A percentile compares a stretch with the other conserved stretches of the same genome.
These are phyloP conservation scores for Synergus laeviventris DNA, from an alignment of 2,888 invertebrate species.

Conservation along the genomic window DNA sequence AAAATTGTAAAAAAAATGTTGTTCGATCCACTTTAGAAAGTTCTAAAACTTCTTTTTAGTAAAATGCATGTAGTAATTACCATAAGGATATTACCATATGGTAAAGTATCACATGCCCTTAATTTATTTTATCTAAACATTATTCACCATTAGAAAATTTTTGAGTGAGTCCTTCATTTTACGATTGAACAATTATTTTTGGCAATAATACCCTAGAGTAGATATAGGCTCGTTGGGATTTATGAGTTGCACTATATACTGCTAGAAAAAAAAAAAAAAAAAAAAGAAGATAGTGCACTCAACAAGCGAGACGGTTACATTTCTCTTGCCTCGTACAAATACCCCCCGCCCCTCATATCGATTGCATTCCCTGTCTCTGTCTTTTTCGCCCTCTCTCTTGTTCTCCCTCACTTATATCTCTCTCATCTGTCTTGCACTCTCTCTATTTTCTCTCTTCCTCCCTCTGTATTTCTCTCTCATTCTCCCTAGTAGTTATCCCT, in stretches of 20 bases:
- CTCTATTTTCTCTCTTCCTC: constrained; percentile 1
- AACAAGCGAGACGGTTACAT: constrained; percentile 40
- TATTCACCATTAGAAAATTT: neutral
- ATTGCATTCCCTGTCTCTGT: constrained; percentile 30
- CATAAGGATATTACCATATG: too few relatives aligned
- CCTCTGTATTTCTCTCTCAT: constrained; percentile 32
- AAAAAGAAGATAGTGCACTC: constrained; percentile 35
- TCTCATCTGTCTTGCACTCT: constrained; percentile 29
- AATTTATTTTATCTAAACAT: too few relatives aligned
- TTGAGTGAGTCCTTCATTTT: neutral
- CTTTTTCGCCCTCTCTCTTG: constrained; percentile 39
- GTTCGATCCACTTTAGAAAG: too few relatives aligned
- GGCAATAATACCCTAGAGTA: constrained; percentile 35
- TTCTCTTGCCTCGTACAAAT: constrained; percentile 37
- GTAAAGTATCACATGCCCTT: too few relatives aligned
- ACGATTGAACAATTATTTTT: constrained; percentile 26
- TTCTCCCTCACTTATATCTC: constrained; percentile 37
- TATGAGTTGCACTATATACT: constrained; percentile 40
- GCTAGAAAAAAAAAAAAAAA: constrained; percentile 19
- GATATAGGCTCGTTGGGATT: constrained; percentile 36
- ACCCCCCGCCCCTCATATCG: constrained; percentile 34
- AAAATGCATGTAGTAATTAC: too few relatives aligned
- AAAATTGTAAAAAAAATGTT: too few relatives aligned
- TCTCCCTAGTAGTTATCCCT: constrained; percentile 41
- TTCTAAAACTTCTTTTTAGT: too few relatives aligned